phyloP scores from a whole-genome alignment of 2,797 vertebrate species.

The Dendrocincla tyrannina region DNA sequence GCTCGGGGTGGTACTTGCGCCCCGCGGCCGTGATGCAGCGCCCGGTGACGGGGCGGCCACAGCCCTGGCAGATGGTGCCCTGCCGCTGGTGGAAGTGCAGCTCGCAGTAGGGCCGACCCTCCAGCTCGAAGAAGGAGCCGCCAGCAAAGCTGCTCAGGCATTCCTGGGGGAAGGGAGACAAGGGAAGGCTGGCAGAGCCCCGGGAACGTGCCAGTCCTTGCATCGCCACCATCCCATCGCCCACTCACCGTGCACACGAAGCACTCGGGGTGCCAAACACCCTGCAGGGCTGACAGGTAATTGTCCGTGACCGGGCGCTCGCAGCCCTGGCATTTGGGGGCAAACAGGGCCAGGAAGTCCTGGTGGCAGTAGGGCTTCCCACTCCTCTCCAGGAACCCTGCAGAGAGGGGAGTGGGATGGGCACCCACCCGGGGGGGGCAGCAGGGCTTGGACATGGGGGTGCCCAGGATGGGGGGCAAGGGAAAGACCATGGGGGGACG shows the following conservation, averaged over 20 bases:
- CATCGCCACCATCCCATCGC: accelerated
- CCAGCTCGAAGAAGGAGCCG: constrained; percentile 86
- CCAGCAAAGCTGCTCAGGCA: constrained; percentile 81
- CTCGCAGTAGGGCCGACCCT: constrained; percentile 85
- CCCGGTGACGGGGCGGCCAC: constrained; percentile 79
- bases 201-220: accelerated
- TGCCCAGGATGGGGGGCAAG: not conserved
- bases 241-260: constrained; percentile 89
- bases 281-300: constrained; percentile 89
- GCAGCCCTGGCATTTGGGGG: constrained; percentile 90
- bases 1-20: constrained; percentile 90
- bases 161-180: constrained; percentile 74
- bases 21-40: constrained; percentile 85
- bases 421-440: accelerated
- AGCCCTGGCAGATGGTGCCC: constrained; percentile 85
- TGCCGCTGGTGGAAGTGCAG: constrained; percentile 86
- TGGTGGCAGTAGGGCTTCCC: constrained; percentile 87
- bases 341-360: constrained; percentile 89
- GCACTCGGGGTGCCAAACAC: constrained; percentile 90
- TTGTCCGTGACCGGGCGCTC: constrained; percentile 81
- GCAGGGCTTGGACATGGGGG: accelerated
- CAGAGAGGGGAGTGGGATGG: accelerated
- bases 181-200: not conserved
- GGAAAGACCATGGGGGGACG: accelerated
- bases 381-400: constrained; percentile 85